phyloP scores from a whole-genome alignment of 2,797 vertebrate species.

The Streptopelia turtur region DNA sequence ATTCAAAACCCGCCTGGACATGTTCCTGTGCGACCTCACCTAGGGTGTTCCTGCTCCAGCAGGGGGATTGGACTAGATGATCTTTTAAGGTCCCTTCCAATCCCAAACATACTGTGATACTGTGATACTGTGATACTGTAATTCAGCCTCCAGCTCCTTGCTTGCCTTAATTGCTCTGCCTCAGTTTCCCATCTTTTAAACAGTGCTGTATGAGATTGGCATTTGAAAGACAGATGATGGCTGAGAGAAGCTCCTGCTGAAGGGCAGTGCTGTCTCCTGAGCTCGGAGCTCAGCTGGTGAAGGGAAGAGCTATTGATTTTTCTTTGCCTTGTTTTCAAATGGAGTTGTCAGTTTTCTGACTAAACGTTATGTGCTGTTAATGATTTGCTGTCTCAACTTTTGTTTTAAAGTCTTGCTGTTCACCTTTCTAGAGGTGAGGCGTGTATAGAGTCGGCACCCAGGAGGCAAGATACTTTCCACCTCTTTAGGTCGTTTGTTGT shows the following conservation, averaged over 20 bases:
- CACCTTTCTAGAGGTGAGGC: not conserved
- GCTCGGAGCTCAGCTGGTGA: not conserved
- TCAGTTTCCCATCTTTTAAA: not conserved
- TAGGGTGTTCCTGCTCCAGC: too few relatives aligned
- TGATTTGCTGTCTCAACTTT: not conserved
- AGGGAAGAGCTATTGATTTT: not conserved
- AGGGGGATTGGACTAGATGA: too few relatives aligned
- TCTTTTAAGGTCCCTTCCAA: too few relatives aligned
- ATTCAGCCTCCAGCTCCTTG: not conserved
- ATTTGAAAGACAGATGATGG: not conserved
- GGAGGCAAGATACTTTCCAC: not conserved
- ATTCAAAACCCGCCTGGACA: too few relatives aligned
- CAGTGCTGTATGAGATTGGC: accelerated
- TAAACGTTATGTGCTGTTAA: not conserved
- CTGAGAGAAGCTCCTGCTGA: not conserved
- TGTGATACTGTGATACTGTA: too few relatives aligned
- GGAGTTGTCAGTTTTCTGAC: not conserved
- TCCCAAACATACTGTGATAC: too few relatives aligned
- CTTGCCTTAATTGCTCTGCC: not conserved
- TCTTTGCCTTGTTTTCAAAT: not conserved
- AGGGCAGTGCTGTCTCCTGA: not conserved
- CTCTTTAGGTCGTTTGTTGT: not conserved
- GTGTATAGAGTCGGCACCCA: not conserved
- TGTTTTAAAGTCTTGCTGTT: not conserved
- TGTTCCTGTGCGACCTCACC: too few relatives aligned